phyloP scores from a whole-genome alignment of 2,888 invertebrate species.

The Podabrus alpinus region DNA sequence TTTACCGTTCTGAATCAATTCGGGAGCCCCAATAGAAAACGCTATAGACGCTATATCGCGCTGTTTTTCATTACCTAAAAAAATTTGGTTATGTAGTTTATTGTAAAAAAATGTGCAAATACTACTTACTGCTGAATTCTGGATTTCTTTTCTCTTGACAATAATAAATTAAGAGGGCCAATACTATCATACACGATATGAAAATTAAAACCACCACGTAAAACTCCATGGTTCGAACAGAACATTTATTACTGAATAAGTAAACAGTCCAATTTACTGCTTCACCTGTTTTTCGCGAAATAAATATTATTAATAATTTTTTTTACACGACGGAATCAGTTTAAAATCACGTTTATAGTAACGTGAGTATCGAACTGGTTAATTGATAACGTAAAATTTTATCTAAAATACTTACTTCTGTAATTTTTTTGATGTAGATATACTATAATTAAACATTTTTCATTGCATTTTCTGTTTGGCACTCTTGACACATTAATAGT shows the following conservation, averaged over 20 bases:
- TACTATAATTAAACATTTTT: background rate
- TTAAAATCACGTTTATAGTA: background rate
- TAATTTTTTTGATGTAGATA: background rate
- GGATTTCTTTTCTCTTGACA: conserved; percentile 8
- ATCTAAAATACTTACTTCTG: background rate
- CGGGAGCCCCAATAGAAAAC: conserved; percentile 7
- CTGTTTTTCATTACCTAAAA: conserved; percentile 12
- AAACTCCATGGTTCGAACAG: conserved; percentile 8
- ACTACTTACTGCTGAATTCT: conserved; percentile 17
- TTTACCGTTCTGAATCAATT: background rate
- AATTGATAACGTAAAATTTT: background rate
- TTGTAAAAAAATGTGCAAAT: background rate
- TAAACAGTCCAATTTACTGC: background rate
- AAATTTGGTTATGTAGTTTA: background rate
- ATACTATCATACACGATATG: conserved; percentile 14
- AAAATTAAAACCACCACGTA: conserved; percentile 13
- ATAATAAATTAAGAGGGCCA: conserved; percentile 15
- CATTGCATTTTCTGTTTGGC: background rate
- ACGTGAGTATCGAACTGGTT: background rate
- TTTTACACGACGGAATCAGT: background rate
- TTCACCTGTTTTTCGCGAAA: background rate
- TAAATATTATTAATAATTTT: background rate
- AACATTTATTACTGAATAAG: background rate
- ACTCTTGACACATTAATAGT: background rate
- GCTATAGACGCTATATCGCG: conserved; percentile 8